Percentiles rank a stretch among this genome's conserved stretches.
These are phyloP conservation scores for Ivindomyrus marchei DNA, from an alignment of 2,113 vertebrate genomes.

Conservation along the genomic window DNA sequence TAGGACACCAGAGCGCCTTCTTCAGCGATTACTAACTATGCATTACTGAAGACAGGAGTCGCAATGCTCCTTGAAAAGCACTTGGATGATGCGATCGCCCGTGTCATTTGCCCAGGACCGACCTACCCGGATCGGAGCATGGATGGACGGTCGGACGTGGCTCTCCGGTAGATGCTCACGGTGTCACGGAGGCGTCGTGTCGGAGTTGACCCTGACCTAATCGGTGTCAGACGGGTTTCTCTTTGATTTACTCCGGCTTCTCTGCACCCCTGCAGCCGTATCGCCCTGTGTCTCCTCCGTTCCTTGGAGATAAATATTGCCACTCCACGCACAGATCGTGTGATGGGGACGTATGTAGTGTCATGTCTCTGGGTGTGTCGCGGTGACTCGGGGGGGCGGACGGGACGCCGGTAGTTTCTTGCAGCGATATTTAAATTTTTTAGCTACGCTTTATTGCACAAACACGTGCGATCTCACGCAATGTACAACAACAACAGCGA, in stretches of 20 bases:
- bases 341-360: constrained; percentile 26
- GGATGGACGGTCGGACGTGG: neutral
- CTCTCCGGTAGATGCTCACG: neutral
- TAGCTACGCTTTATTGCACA: too few species aligned
- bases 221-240: neutral
- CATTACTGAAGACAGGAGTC: constrained; percentile 28
- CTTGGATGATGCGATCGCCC: constrained; percentile 14
- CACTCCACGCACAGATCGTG: constrained; percentile 11
- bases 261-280: constrained; percentile 6
- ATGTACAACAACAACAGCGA: neutral
- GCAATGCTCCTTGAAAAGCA: neutral
- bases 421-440: neutral
- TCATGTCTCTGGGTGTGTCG: constrained; percentile 34
- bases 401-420: constrained; percentile 15
- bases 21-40: constrained; percentile 37
- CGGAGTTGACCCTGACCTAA: neutral
- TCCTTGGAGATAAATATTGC: neutral
- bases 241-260: neutral
- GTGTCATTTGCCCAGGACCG: constrained; percentile 12
- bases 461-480: neutral
- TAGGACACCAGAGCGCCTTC: constrained; percentile 21
- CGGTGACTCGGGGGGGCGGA: neutral
- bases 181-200: neutral
- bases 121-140: neutral
- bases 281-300: neutral